Evolutionary conservation across 2,888 invertebrate species (phyloP).

Genomic region (Melinaea marsaeus): DNA sequence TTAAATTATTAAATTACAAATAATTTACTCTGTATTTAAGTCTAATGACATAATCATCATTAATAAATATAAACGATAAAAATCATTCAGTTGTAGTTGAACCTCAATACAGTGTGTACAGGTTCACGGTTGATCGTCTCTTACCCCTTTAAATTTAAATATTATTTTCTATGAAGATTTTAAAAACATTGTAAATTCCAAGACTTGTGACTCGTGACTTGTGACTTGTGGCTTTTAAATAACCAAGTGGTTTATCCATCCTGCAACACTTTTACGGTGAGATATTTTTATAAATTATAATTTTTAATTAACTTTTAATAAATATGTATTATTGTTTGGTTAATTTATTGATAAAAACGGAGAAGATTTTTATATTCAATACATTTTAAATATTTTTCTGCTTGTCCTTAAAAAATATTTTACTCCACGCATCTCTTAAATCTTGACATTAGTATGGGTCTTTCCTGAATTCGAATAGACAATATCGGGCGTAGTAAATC

Average conservation of each 20-base stretch:
- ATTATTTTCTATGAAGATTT: no score
- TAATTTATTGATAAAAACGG: no score
- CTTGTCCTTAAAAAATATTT: background rate
- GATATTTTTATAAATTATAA: no score
- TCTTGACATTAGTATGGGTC: constrained; percentile 5
- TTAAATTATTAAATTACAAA: background rate
- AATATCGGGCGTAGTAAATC: constrained; percentile 12
- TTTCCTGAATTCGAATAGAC: constrained; percentile 9
- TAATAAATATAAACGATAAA: background rate
- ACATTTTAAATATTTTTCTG: background rate
- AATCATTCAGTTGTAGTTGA: constrained; percentile 20
- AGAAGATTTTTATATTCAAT: background rate
- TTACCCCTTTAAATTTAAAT: constrained; percentile 7
- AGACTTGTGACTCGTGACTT: no score
- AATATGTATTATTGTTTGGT: no score
- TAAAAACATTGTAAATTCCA: no score
- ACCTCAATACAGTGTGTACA: constrained; percentile 42
- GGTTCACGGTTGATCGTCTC: constrained; percentile 35
- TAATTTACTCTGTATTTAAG: background rate
- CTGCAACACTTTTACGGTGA: no score
- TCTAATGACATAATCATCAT: background rate
- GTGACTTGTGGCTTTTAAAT: no score
- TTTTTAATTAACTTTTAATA: no score
- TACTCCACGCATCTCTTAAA: constrained; percentile 1
- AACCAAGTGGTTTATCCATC: no score